Conservation (phyloP, 2,797 vertebrate species). For the Chelon labrosus region DNA sequence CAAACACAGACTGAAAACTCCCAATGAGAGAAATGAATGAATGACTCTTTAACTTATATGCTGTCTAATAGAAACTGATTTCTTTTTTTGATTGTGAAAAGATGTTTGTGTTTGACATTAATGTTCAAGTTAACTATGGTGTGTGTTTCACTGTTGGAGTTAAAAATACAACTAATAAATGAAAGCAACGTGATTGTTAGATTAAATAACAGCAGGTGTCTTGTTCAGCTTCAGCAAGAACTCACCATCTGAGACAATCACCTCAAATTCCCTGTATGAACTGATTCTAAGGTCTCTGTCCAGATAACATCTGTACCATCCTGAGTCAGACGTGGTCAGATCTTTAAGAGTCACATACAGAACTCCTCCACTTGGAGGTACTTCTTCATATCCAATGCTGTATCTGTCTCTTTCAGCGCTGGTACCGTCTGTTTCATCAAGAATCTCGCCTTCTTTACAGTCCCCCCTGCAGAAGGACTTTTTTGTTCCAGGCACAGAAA, state of each 20-base stretch:
- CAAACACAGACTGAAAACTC: too few species aligned
- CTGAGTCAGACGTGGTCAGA: conserved; percentile 9
- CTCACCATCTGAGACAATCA: not conserved
- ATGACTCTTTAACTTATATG: too few species aligned
- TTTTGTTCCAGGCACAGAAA: not conserved
- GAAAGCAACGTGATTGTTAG: too few species aligned
- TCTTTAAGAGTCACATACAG: not conserved
- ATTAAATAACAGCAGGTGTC: too few species aligned
- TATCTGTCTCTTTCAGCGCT: not conserved
- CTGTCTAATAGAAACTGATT: too few species aligned
- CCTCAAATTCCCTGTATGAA: not conserved
- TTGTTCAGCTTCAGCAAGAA: not conserved
- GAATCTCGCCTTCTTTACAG: not conserved
- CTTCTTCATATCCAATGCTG: not conserved
- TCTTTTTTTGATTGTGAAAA: too few species aligned
- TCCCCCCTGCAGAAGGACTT: not conserved
- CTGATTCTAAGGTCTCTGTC: not conserved
- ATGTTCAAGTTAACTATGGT: too few species aligned
- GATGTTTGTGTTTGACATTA: too few species aligned
- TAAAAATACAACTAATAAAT: too few species aligned
- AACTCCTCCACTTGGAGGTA: fast-evolving
- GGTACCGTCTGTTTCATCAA: not conserved
- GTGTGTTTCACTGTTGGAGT: too few species aligned
- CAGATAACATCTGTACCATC: conserved; percentile 14
- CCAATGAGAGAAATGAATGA: too few species aligned